phyloP scores from a whole-genome alignment of 2,113 vertebrate genomes.

The Hystrix cristata region DNA sequence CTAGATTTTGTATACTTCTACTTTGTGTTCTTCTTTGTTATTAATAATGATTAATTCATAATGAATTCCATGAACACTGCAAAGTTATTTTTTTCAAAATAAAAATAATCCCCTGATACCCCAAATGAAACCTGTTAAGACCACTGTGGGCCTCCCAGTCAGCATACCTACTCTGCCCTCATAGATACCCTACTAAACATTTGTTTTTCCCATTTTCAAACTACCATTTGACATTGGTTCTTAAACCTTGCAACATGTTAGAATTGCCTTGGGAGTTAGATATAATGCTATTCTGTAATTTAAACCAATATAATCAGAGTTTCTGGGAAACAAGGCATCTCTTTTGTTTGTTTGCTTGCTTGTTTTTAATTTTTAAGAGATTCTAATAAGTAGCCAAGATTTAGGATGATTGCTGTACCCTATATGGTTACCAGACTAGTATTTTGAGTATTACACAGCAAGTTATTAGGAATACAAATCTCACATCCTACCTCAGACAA shows the following conservation, averaged over 20 bases:
- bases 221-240: neutral
- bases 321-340: neutral
- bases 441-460: neutral
- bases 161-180: neutral
- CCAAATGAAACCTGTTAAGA: neutral
- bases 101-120: neutral
- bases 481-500: neutral
- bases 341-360: neutral
- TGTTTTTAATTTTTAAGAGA: neutral
- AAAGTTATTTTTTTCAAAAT: neutral
- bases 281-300: neutral
- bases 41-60: neutral
- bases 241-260: neutral
- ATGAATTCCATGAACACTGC: neutral
- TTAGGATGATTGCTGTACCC: neutral
- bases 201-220: neutral
- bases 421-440: neutral
- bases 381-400: neutral
- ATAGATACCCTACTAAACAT: neutral
- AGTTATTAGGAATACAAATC: neutral
- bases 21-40: neutral
- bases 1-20: neutral
- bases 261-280: neutral
- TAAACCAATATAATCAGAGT: neutral
- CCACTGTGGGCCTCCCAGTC: fast-evolving